Percentiles rank a stretch among this genome's conserved stretches.
Conservation (phyloP, 1,140 invertebrate genomes). For the Drosophila pseudoobscura region DNA sequence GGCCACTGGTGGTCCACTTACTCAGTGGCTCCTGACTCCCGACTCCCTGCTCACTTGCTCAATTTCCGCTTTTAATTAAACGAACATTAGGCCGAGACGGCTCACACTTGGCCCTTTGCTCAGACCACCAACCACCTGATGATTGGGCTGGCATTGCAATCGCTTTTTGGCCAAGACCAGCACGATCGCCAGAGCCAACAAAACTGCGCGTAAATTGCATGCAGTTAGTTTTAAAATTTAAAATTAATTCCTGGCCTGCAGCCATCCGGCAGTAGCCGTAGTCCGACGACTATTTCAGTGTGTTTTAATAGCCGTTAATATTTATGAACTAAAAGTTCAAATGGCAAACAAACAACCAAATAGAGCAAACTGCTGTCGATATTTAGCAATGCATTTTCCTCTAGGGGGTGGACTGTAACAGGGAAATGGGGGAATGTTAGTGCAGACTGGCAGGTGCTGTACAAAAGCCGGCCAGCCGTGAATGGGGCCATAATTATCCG, state of each 20-base stretch:
- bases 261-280: slow-evolving; percentile 2
- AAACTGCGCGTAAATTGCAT: slow-evolving; percentile 64
- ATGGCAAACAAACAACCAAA: slow-evolving; percentile 45
- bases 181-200: slow-evolving; percentile 22
- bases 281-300: slow-evolving; percentile 20
- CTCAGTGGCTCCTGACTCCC: slow-evolving; percentile 41
- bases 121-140: slow-evolving; percentile 30
- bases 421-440: background rate
- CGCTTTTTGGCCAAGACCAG: slow-evolving; percentile 1
- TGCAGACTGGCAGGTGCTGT: slow-evolving; percentile 1
- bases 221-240: slow-evolving; percentile 72
- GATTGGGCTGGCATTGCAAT: background rate
- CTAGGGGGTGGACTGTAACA: slow-evolving; percentile 1
- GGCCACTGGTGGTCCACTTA: slow-evolving; percentile 10
- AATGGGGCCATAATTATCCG: slow-evolving; percentile 62
- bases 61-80: slow-evolving; percentile 81
- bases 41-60: slow-evolving; percentile 51
- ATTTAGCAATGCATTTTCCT: slow-evolving; percentile 61
- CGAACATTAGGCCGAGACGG: slow-evolving; percentile 62
- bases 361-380: slow-evolving; percentile 55
- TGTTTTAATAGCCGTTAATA: slow-evolving; percentile 77
- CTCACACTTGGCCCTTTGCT: slow-evolving; percentile 18
- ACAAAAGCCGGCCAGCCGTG: slow-evolving; percentile 20
- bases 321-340: slow-evolving; percentile 73
- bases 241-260: slow-evolving; percentile 60